Evolutionary conservation across 2,797 vertebrate species (phyloP), one percentile per base, ranked within the genome.

Genomic region (Hipposideros larvatus): DNA sequence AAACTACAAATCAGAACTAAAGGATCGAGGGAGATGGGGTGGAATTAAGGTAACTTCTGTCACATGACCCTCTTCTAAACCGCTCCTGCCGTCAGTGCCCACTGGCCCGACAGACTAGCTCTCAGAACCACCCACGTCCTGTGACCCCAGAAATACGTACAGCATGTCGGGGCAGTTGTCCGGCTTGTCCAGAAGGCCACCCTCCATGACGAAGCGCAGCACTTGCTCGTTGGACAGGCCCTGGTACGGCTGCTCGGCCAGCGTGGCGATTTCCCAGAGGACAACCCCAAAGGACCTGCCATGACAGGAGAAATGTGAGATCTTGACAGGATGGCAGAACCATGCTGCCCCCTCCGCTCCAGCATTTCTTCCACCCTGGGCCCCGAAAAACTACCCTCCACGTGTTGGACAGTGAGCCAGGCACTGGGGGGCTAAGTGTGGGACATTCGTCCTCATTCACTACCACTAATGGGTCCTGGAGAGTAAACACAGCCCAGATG

Each of bases 211-310:
- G 2, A 99, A 99, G 96, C 99, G 99, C 92, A 99, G 99, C 96
- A 99, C 99, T 98, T 99, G 99, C 94, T 99, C 99, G 2, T 99
- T 99, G 98, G 99, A 99, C 99, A 99, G 99, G 97, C 99, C 99
- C 98, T 99, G 99, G 98, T 99, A 99, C 0, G 99, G 99, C 98
- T 99, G 99, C 96, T 99, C 99, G 0, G 99, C 99, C 91, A 99
- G 98, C 0, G 99, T 99, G 87, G 99, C 99, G 0, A 99, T 99
- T 98, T 99, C 99, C 99, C 99, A 99, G 77, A 99, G 98, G 73
- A 99, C 99, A 0, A 99, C 99, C 0, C 99, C 99, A 0, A 99
- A 99, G 48, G 98, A 99, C 99, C 99, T 99, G 22, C 0, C 8
- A 90, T 31, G 68, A 89, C 74, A 79, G 65, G 96, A 21, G 91